phyloP scores from a whole-genome alignment of 2,797 vertebrate genomes.

The Propithecus deckenii region DNA sequence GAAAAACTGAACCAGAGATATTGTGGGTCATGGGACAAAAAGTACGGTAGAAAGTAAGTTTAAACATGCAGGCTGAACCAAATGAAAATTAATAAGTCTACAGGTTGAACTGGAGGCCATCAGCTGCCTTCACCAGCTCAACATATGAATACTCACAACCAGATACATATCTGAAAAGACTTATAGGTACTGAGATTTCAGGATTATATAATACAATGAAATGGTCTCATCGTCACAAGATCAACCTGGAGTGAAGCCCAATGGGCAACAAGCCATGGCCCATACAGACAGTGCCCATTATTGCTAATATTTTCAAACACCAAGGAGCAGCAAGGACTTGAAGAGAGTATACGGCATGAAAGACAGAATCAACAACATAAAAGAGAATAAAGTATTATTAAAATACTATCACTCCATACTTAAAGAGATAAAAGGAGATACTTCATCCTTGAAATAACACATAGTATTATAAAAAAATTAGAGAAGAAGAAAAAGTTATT shows the following conservation, averaged over 20 bases:
- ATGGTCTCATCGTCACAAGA: not conserved
- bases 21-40: not conserved
- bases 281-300: not conserved
- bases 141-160: not conserved
- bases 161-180: not conserved
- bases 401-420: not conserved
- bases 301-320: not conserved
- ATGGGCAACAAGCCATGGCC: not conserved
- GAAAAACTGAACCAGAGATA: not conserved
- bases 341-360: not conserved
- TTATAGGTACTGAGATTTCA: not conserved
- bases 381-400: not conserved
- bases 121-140: not conserved
- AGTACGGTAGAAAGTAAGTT: not conserved
- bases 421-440: not conserved
- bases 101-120: not conserved
- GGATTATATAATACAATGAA: not conserved
- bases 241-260: not conserved
- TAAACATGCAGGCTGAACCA: not conserved
- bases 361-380: not conserved
- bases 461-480: not conserved
- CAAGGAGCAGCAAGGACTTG: not conserved
- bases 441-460: not conserved
- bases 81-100: not conserved
- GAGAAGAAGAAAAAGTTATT: not conserved